A percentile compares a stretch with the other conserved stretches of the same genome.
These are phyloP conservation scores for Pseudomyrmex flavicornis DNA, from an alignment of 1,140 invertebrate genomes.

Conservation along the genomic window DNA sequence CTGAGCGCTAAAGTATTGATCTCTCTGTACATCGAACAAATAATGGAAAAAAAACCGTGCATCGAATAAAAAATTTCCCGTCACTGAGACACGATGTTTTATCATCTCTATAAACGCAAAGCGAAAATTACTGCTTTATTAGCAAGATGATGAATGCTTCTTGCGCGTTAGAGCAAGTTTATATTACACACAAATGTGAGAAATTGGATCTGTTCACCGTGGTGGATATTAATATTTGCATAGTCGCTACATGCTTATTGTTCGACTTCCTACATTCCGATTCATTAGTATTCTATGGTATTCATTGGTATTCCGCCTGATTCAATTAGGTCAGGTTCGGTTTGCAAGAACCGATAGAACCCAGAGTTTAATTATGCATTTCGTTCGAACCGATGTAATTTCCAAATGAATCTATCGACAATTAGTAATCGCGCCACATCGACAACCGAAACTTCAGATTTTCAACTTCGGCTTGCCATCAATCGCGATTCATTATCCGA, in stretches of 20 bases:
- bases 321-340: not conserved
- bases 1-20: not conserved
- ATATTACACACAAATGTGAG: not conserved
- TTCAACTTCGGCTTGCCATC: not conserved
- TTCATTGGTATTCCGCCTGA: not conserved
- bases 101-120: not conserved
- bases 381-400: not conserved
- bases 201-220: not conserved
- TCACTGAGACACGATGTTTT: not conserved
- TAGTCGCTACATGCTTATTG: not conserved
- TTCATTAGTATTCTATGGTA: slow-evolving; percentile 16
- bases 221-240: slow-evolving; percentile 20
- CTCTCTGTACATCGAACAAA: not conserved
- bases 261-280: not conserved
- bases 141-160: not conserved
- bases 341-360: not conserved
- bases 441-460: not conserved
- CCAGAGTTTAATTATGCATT: slow-evolving; percentile 21
- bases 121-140: slow-evolving; percentile 19
- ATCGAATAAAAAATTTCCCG: not conserved
- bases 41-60: not conserved
- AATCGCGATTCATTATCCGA: slow-evolving; percentile 12
- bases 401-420: slow-evolving; percentile 26
- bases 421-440: slow-evolving; percentile 21
- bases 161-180: not conserved